These are phyloP conservation scores for Onychomys leucogaster DNA, from an alignment of 2,797 vertebrate genomes.

Conservation along the genomic window DNA sequence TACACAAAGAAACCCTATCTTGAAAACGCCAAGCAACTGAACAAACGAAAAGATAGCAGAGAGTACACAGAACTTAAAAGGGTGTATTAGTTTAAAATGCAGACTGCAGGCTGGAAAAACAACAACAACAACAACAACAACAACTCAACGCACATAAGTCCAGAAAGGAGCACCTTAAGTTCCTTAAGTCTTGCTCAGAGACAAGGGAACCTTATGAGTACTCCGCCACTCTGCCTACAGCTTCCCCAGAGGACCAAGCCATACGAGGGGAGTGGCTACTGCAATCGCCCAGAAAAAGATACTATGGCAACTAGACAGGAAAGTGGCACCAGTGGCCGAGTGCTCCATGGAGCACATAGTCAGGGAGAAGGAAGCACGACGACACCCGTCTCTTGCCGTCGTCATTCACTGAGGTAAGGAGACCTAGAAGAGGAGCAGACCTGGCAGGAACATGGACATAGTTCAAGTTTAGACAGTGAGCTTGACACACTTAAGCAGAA, in stretches of 20 bases:
- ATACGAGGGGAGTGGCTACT: background rate
- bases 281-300: background rate
- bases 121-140: too few species aligned
- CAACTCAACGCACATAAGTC: background rate
- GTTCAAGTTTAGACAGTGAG: background rate
- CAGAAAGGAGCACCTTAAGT: background rate
- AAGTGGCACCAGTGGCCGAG: background rate
- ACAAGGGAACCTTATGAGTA: background rate
- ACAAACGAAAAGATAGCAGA: background rate
- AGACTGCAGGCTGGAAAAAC: background rate
- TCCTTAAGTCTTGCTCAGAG: background rate
- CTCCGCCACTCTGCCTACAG: background rate
- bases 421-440: background rate
- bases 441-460: background rate
- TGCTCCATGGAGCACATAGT: background rate
- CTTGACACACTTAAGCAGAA: slow-evolving; percentile 37
- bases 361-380: background rate
- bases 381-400: background rate
- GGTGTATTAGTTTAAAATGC: background rate
- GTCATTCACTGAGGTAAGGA: background rate
- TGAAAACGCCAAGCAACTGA: too few species aligned
- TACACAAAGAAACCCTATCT: background rate
- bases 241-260: slow-evolving; percentile 38
- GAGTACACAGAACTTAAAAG: background rate
- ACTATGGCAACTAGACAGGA: background rate